A percentile compares a stretch with the other conserved stretches of the same genome.
Conservation (phyloP, 2,113 vertebrate species). For the Mohoua ochrocephala region DNA sequence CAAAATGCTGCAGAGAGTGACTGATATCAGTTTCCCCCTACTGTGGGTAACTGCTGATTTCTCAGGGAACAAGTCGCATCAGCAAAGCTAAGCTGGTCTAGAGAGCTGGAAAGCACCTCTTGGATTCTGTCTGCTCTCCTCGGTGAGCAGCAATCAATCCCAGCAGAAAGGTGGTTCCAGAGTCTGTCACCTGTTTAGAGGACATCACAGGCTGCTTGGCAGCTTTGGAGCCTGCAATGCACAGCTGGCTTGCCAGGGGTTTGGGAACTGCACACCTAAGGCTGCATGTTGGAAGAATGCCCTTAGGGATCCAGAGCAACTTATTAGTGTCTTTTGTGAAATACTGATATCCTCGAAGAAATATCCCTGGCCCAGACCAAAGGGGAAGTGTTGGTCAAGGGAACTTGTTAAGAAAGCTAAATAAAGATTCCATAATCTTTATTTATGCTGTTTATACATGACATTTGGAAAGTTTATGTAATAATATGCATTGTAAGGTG, state of each 20-base stretch:
- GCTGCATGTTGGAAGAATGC: not conserved
- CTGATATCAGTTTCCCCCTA: not conserved
- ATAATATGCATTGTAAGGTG: not conserved
- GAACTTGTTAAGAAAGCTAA: not conserved
- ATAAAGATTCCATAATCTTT: not conserved
- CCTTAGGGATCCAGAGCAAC: not conserved
- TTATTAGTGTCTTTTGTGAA: not conserved
- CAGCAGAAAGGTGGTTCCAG: not conserved
- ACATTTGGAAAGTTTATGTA: not conserved
- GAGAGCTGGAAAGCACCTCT: not conserved
- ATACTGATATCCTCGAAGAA: not conserved
- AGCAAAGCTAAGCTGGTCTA: not conserved
- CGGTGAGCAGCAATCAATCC: accelerated
- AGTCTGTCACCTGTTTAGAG: not conserved
- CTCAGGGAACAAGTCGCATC: not conserved
- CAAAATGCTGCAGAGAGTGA: not conserved
- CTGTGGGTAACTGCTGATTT: not conserved
- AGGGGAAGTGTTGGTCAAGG: not conserved
- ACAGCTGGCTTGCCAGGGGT: not conserved
- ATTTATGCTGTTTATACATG: not conserved
- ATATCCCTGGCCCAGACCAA: not conserved
- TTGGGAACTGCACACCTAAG: not conserved
- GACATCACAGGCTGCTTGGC: not conserved
- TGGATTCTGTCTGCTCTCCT: not conserved
- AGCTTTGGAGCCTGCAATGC: not conserved